Percentiles rank a stretch among this genome's conserved stretches.
Evolutionary conservation across 1,140 invertebrate species (phyloP).

Genomic region (Euwallacea fornicatus): DNA sequence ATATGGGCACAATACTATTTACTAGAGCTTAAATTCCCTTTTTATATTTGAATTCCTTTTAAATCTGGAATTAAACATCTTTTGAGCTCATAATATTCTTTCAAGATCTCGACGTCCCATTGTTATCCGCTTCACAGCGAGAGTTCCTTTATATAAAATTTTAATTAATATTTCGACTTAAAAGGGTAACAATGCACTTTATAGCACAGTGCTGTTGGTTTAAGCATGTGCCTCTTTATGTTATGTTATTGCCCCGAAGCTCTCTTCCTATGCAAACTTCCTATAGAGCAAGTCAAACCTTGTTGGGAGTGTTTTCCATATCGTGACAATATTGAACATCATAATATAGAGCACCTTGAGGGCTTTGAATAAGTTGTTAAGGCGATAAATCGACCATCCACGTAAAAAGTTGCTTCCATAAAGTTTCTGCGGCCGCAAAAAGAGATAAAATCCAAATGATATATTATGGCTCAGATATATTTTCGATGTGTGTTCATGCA

Average conservation of each 20-base stretch:
- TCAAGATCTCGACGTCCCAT: neutral
- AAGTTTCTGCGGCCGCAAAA: neutral
- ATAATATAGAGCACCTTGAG: too few species aligned
- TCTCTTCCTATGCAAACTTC: too few species aligned
- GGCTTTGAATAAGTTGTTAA: neutral
- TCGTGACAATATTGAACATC: too few species aligned
- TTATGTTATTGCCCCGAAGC: too few species aligned
- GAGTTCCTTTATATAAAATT: neutral
- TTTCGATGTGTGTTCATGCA: slow-evolving; percentile 9
- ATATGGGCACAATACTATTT: too few species aligned
- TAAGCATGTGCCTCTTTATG: neutral
- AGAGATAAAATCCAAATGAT: slow-evolving; percentile 14
- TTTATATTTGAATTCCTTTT: slow-evolving; percentile 2
- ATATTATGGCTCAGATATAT: slow-evolving; percentile 5
- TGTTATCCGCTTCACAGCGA: neutral
- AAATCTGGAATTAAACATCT: neutral
- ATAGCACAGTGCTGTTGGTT: neutral
- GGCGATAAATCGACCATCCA: slow-evolving; percentile 1
- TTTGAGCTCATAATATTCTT: slow-evolving; percentile 3
- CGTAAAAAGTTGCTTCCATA: neutral
- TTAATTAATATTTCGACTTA: slow-evolving; percentile 1
- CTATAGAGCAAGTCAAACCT: too few species aligned
- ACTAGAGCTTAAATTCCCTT: too few species aligned
- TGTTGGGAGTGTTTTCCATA: too few species aligned
- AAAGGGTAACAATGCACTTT: slow-evolving; percentile 1